These are phyloP conservation scores for Zaprionus camerounensis DNA, from an alignment of 1,140 invertebrate genomes.

Conservation along the genomic window DNA sequence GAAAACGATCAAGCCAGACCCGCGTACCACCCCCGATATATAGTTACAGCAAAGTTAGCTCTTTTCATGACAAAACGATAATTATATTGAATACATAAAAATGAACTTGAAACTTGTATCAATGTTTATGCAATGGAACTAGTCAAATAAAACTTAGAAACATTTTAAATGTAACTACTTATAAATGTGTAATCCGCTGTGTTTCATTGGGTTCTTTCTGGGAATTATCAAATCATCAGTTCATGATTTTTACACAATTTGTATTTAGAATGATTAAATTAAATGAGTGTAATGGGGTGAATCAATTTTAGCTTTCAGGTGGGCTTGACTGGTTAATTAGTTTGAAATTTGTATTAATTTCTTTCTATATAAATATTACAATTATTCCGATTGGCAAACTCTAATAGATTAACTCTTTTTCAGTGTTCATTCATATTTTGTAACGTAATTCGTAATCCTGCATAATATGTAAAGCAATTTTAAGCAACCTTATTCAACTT, in stretches of 20 bases:
- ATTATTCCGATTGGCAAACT: too few relatives aligned
- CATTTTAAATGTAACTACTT: slow-evolving; percentile 78
- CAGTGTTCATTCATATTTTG: too few relatives aligned
- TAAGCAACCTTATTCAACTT: too few relatives aligned
- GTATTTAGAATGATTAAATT: background rate
- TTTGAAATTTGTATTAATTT: too few relatives aligned
- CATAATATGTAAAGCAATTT: too few relatives aligned
- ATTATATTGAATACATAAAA: slow-evolving; percentile 53
- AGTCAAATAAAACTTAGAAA: slow-evolving; percentile 83
- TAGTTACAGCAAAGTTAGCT: slow-evolving; percentile 44
- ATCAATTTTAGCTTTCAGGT: background rate
- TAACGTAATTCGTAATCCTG: too few relatives aligned
- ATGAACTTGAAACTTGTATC: slow-evolving; percentile 77
- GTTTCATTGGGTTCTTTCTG: slow-evolving; percentile 19
- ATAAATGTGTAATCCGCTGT: slow-evolving; percentile 66
- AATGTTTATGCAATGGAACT: slow-evolving; percentile 82
- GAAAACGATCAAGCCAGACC: background rate
- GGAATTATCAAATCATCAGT: too few relatives aligned
- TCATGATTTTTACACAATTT: background rate
- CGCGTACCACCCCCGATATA: slow-evolving; percentile 7
- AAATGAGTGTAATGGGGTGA: background rate
- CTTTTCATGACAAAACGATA: slow-evolving; percentile 50
- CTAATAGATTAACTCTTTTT: too few relatives aligned
- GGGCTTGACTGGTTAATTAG: background rate
- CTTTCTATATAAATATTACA: too few relatives aligned